Evolutionary conservation across 1,140 invertebrate species (phyloP).

Genomic region (Calliopsis andreniformis): DNA sequence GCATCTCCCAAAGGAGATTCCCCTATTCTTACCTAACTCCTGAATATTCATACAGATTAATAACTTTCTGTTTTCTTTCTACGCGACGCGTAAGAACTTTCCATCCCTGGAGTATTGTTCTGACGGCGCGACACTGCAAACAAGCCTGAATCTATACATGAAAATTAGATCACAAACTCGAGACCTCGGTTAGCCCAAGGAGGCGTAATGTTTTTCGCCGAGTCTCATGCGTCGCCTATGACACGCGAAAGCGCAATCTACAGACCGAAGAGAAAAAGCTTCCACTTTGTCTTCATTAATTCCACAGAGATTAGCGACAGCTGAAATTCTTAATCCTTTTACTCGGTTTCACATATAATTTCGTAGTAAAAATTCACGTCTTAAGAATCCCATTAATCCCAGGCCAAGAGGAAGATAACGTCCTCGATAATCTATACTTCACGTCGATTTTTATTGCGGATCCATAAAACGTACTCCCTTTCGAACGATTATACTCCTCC

Average conservation of each 20-base stretch:
- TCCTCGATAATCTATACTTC: too few relatives aligned
- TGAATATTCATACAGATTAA: constrained; percentile 40
- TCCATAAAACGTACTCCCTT: too few relatives aligned
- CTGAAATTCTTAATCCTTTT: too few relatives aligned
- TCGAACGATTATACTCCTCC: too few relatives aligned
- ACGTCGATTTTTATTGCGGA: too few relatives aligned
- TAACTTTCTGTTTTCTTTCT: constrained; percentile 50
- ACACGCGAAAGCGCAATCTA: neutral
- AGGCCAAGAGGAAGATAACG: too few relatives aligned
- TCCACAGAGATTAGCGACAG: too few relatives aligned
- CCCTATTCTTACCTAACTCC: constrained; percentile 29
- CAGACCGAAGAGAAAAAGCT: neutral
- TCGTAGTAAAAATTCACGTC: too few relatives aligned
- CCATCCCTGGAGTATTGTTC: constrained; percentile 32
- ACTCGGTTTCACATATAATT: too few relatives aligned
- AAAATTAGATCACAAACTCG: neutral
- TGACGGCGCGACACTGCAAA: neutral
- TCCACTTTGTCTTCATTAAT: too few relatives aligned
- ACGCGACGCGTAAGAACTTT: constrained; percentile 34
- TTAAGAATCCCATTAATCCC: too few relatives aligned
- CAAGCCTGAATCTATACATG: neutral
- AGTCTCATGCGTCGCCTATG: neutral
- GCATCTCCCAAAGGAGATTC: neutral
- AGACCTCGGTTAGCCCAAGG: too few relatives aligned
- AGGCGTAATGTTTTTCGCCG: neutral